A percentile compares a stretch with the other conserved stretches of the same genome.
Conservation (phyloP, 2,888 invertebrate genomes). For the Frankliniella intonsa region DNA sequence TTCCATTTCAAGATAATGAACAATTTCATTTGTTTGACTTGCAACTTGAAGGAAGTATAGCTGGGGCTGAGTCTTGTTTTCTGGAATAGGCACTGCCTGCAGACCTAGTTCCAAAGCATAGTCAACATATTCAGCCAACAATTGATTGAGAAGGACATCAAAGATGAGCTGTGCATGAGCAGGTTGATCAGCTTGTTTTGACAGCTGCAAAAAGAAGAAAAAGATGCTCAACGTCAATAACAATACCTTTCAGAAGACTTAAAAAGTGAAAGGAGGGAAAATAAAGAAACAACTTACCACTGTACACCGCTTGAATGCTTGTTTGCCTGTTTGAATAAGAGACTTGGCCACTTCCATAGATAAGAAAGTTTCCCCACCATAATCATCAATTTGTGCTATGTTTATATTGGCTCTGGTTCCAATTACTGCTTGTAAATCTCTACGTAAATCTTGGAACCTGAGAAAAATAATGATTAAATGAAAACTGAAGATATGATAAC, state of each 20-base stretch:
- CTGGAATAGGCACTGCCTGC: slow-evolving; percentile 82
- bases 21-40: slow-evolving; percentile 88
- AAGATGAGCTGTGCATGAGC: slow-evolving; percentile 73
- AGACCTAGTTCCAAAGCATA: slow-evolving; percentile 93
- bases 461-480: slow-evolving; percentile 33
- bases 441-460: slow-evolving; percentile 84
- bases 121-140: slow-evolving; percentile 89
- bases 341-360: slow-evolving; percentile 91
- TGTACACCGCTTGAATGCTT: slow-evolving; percentile 83
- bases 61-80: slow-evolving; percentile 80
- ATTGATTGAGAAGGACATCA: slow-evolving; percentile 75
- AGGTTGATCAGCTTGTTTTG: slow-evolving; percentile 70
- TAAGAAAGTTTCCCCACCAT: slow-evolving; percentile 94
- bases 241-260: slow-evolving; percentile 1
- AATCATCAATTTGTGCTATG: slow-evolving; percentile 91
- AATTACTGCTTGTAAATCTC: slow-evolving; percentile 90
- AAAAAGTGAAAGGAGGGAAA: slow-evolving; percentile 28
- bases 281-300: slow-evolving; percentile 52
- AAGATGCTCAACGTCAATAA: not conserved
- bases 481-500: slow-evolving; percentile 28
- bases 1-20: slow-evolving; percentile 88
- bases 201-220: slow-evolving; percentile 55
- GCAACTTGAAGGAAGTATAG: slow-evolving; percentile 92
- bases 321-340: slow-evolving; percentile 83
- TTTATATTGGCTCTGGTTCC: slow-evolving; percentile 88